A percentile compares a stretch with the other conserved stretches of the same genome.
Conservation (phyloP, 92 coral and sea anemone species). For the Epizoanthus fatuus region DNA sequence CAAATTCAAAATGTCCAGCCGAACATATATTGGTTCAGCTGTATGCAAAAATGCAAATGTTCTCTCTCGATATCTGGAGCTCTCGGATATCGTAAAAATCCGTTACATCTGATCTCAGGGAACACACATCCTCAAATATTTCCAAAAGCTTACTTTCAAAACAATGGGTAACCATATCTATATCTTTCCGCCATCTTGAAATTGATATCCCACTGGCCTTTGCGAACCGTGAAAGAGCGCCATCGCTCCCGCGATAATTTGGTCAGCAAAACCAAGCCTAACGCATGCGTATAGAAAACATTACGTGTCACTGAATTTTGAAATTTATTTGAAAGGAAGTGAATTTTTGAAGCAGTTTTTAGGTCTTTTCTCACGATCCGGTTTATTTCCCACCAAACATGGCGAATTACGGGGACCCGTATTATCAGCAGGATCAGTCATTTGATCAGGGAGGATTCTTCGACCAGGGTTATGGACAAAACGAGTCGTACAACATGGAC, state of each 20-base stretch:
- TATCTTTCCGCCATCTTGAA: slow-evolving; percentile 13
- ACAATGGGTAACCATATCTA: neutral
- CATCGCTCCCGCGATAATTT: neutral
- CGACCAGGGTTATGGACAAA: slow-evolving; percentile 78
- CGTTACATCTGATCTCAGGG: neutral
- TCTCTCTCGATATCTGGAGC: neutral
- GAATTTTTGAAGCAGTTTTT: neutral
- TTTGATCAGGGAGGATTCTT: slow-evolving; percentile 95
- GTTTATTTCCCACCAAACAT: slow-evolving; percentile 14
- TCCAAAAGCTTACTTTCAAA: slow-evolving; percentile 9
- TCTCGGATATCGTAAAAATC: neutral
- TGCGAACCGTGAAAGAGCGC: neutral
- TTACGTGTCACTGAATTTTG: slow-evolving; percentile 29
- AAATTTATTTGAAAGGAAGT: neutral
- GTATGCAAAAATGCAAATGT: neutral
- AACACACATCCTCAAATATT: neutral
- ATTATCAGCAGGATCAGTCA: slow-evolving; percentile 74
- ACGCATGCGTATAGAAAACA: slow-evolving; percentile 22
- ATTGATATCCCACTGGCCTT: neutral
- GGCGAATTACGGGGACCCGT: slow-evolving; percentile 71
- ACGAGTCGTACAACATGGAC: slow-evolving; percentile 32
- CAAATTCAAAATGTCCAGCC: neutral
- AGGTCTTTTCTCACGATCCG: neutral
- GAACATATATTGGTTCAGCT: neutral
- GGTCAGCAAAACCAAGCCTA: neutral